Base-by-base conservation (phyloP, 2,113 vertebrate genomes). In the Muntiacus muntjak region DNA sequence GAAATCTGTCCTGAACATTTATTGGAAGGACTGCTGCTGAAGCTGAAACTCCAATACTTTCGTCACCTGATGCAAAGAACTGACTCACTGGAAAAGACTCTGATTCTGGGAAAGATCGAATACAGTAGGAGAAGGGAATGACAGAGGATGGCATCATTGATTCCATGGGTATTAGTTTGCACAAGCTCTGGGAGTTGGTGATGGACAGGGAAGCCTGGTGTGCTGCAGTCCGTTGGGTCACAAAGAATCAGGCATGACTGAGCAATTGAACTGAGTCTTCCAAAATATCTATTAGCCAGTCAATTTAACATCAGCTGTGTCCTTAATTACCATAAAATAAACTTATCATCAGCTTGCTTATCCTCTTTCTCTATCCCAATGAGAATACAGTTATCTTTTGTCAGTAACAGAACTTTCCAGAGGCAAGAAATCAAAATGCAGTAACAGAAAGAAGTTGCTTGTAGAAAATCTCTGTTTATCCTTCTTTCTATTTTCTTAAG, bases 401-500 rank as follows among this genome's bases (percentile, higher is more conserved):
- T 96, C 15, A 57, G 54, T 88, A 90, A 82, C 10, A 85, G 43
- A 76, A 40, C 5, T 91, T 92, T 71, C 25, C 25, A 86, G 33
- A 79, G 40, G 36, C 43, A 64, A 90, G 36, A 60, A 91, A 94
- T 82, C 40, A 92, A 93, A 96, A 83, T 84, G 4, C n/a, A 96
- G 3, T 88, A 95, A 58, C 17, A 93, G 40, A 85, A 94, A 64
- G n/a, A 91, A 45, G 28, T 47, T 87, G 57, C 45, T 76, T 79
- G 0, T 43, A 43, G 67, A 88, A 95, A 92, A 93, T 52, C 45
- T 94, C 45, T 47, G 55, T 58, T 82, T 85, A 82, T 28, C 13
- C 4, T 94, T 43, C 7, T 89, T 7, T 89, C 87, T 90, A 96
- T 86, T 96, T 92, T 96, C 81, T 60, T 84, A 83, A 88, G 45